phyloP scores from a whole-genome alignment of 2,113 vertebrate species.

The Glaucidium brasilianum region DNA sequence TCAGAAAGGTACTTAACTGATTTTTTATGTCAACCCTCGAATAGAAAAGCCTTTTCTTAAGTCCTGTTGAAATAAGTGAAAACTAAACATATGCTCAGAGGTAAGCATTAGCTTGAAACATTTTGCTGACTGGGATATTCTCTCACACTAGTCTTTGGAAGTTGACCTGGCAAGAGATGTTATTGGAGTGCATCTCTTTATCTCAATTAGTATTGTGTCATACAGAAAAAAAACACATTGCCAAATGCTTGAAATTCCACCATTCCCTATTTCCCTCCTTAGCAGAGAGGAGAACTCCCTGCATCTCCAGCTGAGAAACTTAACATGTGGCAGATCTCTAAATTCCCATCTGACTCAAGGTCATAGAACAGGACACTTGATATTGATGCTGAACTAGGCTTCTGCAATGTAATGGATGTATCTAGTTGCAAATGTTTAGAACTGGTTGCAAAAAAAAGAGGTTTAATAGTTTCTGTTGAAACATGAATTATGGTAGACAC shows the following conservation, averaged over 20 bases:
- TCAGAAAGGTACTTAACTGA: not conserved
- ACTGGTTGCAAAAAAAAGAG: not conserved
- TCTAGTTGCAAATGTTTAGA: not conserved
- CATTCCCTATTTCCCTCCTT: not conserved
- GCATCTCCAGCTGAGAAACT: not conserved
- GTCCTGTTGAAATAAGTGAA: not conserved
- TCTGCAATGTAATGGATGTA: not conserved
- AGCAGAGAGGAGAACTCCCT: not conserved
- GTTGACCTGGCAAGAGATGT: not conserved
- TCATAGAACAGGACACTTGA: not conserved
- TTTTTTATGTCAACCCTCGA: not conserved
- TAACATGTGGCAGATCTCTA: constrained; percentile 9
- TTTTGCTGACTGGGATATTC: not conserved
- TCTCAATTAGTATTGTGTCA: constrained; percentile 21
- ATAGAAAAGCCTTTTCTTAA: not conserved
- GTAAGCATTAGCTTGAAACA: not conserved
- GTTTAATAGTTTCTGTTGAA: not conserved
- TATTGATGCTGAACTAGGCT: not conserved
- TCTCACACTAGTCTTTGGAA: not conserved
- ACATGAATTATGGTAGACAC: not conserved
- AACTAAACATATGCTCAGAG: not conserved
- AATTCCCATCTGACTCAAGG: not conserved
- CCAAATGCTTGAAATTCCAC: constrained; percentile 46
- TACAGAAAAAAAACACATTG: not conserved
- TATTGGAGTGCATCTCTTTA: constrained; percentile 1